Percentiles rank a stretch among this genome's conserved stretches.
These are phyloP conservation scores for Phoxinus dragarum DNA, from an alignment of 2,797 vertebrate genomes.

Conservation along the genomic window DNA sequence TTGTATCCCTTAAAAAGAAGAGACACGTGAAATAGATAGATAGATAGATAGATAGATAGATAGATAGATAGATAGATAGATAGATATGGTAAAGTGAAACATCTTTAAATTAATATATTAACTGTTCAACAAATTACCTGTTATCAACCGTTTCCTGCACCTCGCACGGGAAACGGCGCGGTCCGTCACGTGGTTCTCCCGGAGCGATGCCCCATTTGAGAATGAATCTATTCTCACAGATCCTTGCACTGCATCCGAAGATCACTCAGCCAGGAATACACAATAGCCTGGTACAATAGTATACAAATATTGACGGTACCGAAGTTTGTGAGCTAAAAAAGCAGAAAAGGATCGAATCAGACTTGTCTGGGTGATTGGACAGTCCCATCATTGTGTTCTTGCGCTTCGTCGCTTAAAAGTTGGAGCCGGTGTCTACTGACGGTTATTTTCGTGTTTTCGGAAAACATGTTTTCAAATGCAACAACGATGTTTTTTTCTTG, in stretches of 20 bases:
- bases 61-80: not conserved
- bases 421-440: not conserved
- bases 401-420: conserved; percentile 23
- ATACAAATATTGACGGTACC: not conserved
- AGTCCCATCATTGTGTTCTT: not conserved
- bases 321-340: not conserved
- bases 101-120: not conserved
- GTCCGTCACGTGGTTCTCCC: conserved; percentile 34
- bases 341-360: not conserved
- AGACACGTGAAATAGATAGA: too few relatives aligned
- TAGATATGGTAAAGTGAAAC: not conserved
- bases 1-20: not conserved
- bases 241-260: not conserved
- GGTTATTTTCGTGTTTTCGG: not conserved
- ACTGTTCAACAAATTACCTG: not conserved
- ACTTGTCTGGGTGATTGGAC: not conserved
- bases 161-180: not conserved
- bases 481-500: not conserved
- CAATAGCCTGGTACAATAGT: not conserved
- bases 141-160: not conserved
- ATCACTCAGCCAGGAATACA: not conserved
- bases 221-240: not conserved
- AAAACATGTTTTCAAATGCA: not conserved
- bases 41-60: not conserved
- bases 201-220: conserved; percentile 11